Evolutionary conservation across 2,113 vertebrate genomes (phyloP).

Genomic region (Burhinus bistriatus): DNA sequence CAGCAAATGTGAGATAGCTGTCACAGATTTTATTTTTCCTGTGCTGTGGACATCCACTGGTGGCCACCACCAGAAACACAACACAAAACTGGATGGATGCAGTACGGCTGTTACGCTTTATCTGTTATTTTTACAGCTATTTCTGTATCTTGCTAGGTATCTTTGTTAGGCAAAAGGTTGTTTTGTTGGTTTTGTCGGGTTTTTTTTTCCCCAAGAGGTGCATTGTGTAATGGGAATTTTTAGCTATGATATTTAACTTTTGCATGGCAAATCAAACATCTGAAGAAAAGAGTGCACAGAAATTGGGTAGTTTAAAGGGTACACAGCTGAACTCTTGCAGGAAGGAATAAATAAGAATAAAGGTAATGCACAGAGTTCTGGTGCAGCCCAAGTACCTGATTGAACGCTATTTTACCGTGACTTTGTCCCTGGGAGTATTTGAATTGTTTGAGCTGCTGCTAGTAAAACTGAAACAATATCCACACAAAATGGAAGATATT

Average conservation of each 20-base stretch:
- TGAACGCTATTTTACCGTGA: neutral
- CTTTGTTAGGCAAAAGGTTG: neutral
- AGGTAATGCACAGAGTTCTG: neutral
- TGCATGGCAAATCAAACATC: neutral
- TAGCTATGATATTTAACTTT: neutral
- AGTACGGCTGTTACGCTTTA: neutral
- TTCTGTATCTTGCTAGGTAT: neutral
- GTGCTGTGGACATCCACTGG: fast-evolving
- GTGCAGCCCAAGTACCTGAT: neutral
- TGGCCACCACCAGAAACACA: neutral
- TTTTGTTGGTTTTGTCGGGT: fast-evolving
- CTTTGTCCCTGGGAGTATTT: neutral
- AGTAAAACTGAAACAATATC: neutral
- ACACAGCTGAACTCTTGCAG: neutral
- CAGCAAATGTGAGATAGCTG: neutral
- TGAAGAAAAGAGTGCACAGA: neutral
- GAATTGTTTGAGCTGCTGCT: neutral
- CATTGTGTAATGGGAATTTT: neutral
- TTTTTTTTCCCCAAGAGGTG: neutral
- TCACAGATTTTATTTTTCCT: neutral
- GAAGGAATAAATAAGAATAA: neutral
- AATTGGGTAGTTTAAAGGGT: neutral
- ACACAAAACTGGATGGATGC: neutral
- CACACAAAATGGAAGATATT: neutral
- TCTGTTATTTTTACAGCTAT: neutral